Evolutionary conservation across 2,113 vertebrate genomes (phyloP).

Genomic region (Xenus cinereus): DNA sequence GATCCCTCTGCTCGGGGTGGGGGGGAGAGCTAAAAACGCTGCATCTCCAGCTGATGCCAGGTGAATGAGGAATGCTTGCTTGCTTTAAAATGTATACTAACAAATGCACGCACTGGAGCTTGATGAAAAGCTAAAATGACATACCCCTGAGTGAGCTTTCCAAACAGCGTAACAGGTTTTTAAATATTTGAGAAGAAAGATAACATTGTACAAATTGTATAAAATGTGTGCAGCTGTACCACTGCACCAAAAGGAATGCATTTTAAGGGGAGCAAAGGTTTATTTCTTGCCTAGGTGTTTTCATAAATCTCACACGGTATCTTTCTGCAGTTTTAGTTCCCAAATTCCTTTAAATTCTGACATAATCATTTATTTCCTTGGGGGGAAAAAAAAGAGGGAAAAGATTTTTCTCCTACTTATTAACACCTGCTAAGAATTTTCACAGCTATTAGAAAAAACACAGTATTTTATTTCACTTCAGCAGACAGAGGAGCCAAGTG

Average conservation of each 20-base stretch:
- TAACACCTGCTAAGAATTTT: slow-evolving; percentile 23
- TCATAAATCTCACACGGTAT: background rate
- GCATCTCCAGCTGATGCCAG: background rate
- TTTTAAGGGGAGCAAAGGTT: background rate
- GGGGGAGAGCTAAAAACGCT: background rate
- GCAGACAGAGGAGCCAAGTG: background rate
- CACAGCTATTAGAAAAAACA: slow-evolving; percentile 20
- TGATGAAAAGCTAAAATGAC: background rate
- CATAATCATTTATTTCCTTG: background rate
- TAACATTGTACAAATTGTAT: background rate
- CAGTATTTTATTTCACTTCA: slow-evolving; percentile 2
- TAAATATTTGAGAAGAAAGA: slow-evolving; percentile 17
- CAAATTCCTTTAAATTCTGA: background rate
- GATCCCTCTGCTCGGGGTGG: background rate
- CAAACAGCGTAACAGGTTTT: background rate
- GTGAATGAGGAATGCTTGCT: background rate
- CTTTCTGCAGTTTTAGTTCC: background rate
- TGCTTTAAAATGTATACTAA: background rate
- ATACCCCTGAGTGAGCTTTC: background rate
- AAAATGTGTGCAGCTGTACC: background rate
- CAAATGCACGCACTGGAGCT: background rate
- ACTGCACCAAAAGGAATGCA: background rate
- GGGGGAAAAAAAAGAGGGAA: background rate
- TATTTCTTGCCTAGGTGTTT: background rate
- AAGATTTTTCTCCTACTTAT: background rate